Evolutionary conservation across 2,888 invertebrate species (phyloP), one percentile per base, ranked within the genome.

Genomic region (Morpho helenor): DNA sequence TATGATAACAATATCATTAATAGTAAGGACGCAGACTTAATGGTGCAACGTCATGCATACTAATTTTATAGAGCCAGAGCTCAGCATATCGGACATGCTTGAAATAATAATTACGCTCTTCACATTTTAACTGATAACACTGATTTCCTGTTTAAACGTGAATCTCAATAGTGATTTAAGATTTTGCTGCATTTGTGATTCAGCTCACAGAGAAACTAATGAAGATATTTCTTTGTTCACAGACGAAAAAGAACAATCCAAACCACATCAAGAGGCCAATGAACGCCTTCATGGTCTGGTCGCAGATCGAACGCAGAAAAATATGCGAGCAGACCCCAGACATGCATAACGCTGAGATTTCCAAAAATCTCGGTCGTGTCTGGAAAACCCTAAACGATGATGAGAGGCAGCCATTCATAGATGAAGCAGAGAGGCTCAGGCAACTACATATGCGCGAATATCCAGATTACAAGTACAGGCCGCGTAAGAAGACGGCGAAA

Each of bases 231-330:
- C 75, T 66, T 88, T 88, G 86, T 87, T 94, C 94, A 54, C 94
- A 97, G 97, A 97, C 97, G 23, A 98, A 99, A 92, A 99, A 99
- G 92, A 96, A 97, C 89, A 96, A 96, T 76, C 97, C 98, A 47
- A 98, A 97, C 82, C 99, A 99, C 93, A 97, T 99, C 85, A 99
- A 99, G 90, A 93, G 99, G 78, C 99, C 99, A 59, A 99, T 99
- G 99, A 99, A 99, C 90, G 98, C 98, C 64, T 98, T 98, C 91
- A 99, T 99, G 98, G 98, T 99, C 56, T 99, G 98, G 98, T 97
- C 97, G 66, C 99, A 99, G 89, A 97, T 98, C 73, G 98, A 99
- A 81, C 94, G 99, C 72, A 94, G 98, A 80, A 98, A 98, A 93
- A 99, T 99, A 69, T 97, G 98, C 87, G 97, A 98, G 81, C 94